Base-by-base conservation (phyloP, 2,113 vertebrate species). In the Odontesthes bonariensis region DNA sequence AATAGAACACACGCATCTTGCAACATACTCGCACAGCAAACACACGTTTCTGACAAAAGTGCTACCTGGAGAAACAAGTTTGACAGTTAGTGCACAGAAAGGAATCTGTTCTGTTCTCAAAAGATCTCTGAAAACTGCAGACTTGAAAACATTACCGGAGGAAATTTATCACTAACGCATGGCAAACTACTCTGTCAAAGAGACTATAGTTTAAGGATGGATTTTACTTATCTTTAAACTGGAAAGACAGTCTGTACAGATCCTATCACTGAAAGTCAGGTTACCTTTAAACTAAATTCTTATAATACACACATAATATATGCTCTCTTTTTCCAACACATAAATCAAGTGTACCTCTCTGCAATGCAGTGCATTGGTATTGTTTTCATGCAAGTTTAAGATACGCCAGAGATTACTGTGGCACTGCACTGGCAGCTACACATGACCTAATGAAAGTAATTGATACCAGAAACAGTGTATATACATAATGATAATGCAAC, bases 51-150 rank as follows among this genome's bases (percentile, higher is more conserved):
- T 75, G 55, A 72, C 63, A 35, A 35, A 61, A 51, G 66, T 44
- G 16, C 47, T 72, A 33, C 62, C 38, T 31, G 33, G 46, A 77
- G 68, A 70, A 69, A 56, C 70, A 61, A 65, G 22, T 73, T 54
- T 70, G 69, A 70, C 66, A 60, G 55, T 5, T 59, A 4, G 31
- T 27, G 33, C 20, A 11, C n/a, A 67, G 16, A 16, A 47, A 47
- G 3, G 12, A 17, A 2, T 14, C 16, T 19, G 5, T 17, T 16
- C 16, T 17, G 14, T 16, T 5, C 16, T 47, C 16, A 16, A 17
- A 11, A 47, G 46, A 6, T 47, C 1, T 17, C 46, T 17, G 16
- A 44, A 47, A 47, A 47, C 16, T 47, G 9, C 40, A 33, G 51
- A 32, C 27, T 17, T 56, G 14, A 56, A 27, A 56, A 56, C 27